phyloP scores from a whole-genome alignment of 2,113 vertebrate genomes.

The Pelvicachromis taeniatus region DNA sequence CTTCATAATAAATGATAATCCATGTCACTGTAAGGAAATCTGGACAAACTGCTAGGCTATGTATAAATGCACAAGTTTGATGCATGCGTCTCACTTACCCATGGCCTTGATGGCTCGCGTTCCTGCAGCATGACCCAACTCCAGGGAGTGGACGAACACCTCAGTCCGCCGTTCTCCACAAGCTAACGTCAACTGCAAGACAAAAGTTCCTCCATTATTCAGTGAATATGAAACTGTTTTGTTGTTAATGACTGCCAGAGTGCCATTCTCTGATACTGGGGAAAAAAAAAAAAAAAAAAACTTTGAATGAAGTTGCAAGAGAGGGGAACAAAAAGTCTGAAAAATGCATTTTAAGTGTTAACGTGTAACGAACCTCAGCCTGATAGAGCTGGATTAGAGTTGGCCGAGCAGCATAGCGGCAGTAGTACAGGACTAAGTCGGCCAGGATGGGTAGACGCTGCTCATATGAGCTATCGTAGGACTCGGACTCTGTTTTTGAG shows the following conservation, averaged over 20 bases:
- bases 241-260: background rate
- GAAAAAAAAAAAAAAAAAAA: background rate
- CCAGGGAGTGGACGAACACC: constrained; percentile 92
- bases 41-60: background rate
- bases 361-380: constrained; percentile 79
- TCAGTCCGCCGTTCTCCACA: constrained; percentile 85
- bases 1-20: constrained; percentile 17
- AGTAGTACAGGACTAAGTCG: constrained; percentile 94
- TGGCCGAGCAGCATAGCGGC: constrained; percentile 80
- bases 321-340: background rate
- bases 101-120: constrained; percentile 91
- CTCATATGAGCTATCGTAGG: constrained; percentile 55
- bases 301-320: background rate
- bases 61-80: background rate
- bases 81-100: constrained; percentile 69
- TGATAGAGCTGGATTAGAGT: constrained; percentile 92
- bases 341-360: background rate
- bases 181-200: constrained; percentile 82
- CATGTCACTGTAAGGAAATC: background rate
- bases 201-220: background rate
- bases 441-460: constrained; percentile 87
- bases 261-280: background rate
- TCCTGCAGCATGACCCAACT: constrained; percentile 89
- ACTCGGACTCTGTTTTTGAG: constrained; percentile 77
- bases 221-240: background rate